Evolutionary conservation across 2,113 vertebrate species (phyloP).

Genomic region (Brachyhypopomus gauderio): DNA sequence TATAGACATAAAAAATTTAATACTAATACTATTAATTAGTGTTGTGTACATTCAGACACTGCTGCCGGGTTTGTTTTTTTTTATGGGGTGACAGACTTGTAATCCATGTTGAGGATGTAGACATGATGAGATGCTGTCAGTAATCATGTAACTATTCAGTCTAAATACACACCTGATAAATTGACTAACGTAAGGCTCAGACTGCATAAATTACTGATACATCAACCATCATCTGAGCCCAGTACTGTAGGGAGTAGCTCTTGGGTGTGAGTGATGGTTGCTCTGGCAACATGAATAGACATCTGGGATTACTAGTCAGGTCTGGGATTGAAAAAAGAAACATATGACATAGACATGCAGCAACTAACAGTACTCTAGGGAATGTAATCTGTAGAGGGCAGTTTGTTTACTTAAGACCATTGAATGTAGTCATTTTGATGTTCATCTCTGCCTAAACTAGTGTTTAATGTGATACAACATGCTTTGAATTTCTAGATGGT

Average conservation of each 20-base stretch:
- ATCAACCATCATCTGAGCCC: neutral
- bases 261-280: conserved; percentile 55
- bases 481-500: too few species aligned
- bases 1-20: neutral
- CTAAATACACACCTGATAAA: neutral
- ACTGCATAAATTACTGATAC: neutral
- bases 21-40: too few species aligned
- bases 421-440: neutral
- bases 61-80: neutral
- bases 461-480: too few species aligned
- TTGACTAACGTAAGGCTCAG: neutral
- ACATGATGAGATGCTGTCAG: too few species aligned
- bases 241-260: conserved; percentile 38
- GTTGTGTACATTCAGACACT: neutral
- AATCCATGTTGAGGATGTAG: too few species aligned
- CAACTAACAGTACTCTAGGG: conserved; percentile 13
- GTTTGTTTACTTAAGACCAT: neutral
- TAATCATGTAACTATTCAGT: neutral
- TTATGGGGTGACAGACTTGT: neutral
- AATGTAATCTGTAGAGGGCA: neutral
- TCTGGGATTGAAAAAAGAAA: conserved; percentile 28
- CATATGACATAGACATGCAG: conserved; percentile 24
- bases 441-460: too few species aligned
- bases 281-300: conserved; percentile 42
- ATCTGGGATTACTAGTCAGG: conserved; percentile 35